Conservation (phyloP, 37 sponge, comb jelly and placozoan genomes). For the Diacarnus erythraeanus region DNA sequence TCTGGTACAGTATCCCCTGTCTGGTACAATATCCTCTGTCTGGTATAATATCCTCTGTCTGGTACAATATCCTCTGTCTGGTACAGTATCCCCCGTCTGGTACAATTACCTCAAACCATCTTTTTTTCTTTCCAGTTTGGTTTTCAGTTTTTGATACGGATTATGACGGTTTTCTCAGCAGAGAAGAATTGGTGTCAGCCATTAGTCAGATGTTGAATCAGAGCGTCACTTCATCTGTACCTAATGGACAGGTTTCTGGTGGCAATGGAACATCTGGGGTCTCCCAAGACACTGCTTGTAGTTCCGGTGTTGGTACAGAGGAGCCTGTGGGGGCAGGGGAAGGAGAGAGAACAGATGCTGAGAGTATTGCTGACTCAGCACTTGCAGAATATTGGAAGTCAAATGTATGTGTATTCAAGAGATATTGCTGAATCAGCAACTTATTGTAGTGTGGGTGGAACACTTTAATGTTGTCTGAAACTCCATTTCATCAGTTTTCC, state of each 20-base stretch:
- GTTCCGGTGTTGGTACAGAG: neutral
- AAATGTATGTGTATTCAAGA: neutral
- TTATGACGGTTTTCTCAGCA: slow-evolving; percentile 51
- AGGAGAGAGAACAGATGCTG: slow-evolving; percentile 1
- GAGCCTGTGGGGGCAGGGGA: neutral
- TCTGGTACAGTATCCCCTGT: too few relatives aligned
- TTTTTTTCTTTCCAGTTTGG: slow-evolving; percentile 45
- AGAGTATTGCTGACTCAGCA: slow-evolving; percentile 2
- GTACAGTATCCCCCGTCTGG: too few relatives aligned
- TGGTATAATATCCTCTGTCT: too few relatives aligned
- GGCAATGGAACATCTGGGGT: neutral
- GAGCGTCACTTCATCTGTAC: neutral
- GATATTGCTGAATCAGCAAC: neutral
- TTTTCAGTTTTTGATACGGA: slow-evolving; percentile 80
- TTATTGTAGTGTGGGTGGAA: too few relatives aligned
- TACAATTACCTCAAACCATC: too few relatives aligned
- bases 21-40: too few relatives aligned
- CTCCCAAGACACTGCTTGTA: neutral
- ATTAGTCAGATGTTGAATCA: slow-evolving; percentile 12
- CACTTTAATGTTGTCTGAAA: too few relatives aligned
- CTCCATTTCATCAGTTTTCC: too few relatives aligned
- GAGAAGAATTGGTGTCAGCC: slow-evolving; percentile 58
- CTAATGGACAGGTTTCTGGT: neutral
- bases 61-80: too few relatives aligned
- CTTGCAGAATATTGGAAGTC: slow-evolving; percentile 9